Conservation (phyloP, 2,113 vertebrate genomes). For the Chitala chitala region DNA sequence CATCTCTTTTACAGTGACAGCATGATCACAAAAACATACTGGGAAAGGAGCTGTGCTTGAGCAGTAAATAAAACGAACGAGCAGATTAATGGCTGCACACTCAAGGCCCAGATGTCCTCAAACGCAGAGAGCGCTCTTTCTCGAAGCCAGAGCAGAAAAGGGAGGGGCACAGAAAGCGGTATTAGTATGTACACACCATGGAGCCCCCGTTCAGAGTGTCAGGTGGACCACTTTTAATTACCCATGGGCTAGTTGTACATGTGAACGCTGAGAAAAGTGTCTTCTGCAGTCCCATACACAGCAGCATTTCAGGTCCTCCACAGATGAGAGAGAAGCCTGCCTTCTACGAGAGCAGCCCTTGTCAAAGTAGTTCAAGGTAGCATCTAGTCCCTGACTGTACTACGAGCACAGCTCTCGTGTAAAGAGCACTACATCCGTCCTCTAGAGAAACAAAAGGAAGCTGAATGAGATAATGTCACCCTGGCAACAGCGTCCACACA, state of each 20-base stretch:
- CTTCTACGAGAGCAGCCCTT: not conserved
- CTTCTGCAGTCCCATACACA: too few species aligned
- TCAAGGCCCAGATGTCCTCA: constrained; percentile 22
- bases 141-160: not conserved
- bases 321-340: not conserved
- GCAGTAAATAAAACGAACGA: constrained; percentile 23
- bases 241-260: not conserved
- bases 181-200: not conserved
- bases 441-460: not conserved
- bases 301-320: too few species aligned
- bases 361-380: not conserved
- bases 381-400: not conserved
- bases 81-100: constrained; percentile 21
- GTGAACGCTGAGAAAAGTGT: not conserved
- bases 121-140: not conserved
- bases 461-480: constrained; percentile 1
- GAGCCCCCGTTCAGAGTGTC: not conserved
- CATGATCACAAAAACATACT: constrained; percentile 21
- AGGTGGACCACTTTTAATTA: constrained; percentile 4
- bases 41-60: constrained; percentile 18
- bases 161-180: not conserved
- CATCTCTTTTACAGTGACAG: constrained; percentile 19
- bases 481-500: not conserved
- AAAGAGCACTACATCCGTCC: not conserved
- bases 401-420: not conserved